phyloP scores from a whole-genome alignment of 2,797 vertebrate species.

The Podarcis siculus region DNA sequence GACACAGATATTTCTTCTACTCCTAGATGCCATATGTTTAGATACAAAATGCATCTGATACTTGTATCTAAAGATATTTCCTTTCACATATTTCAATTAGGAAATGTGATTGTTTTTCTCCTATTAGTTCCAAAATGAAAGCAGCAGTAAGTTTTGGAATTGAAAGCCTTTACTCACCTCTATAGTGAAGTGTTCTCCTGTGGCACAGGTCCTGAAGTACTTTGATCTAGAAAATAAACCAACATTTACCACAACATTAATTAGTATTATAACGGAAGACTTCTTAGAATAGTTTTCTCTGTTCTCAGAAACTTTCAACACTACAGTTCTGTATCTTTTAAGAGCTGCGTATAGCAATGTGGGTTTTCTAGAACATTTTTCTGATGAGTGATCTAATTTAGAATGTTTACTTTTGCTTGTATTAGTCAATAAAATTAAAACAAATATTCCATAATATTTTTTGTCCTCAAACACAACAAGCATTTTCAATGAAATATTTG shows the following conservation, averaged over 20 bases:
- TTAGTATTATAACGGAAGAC: neutral
- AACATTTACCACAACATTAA: conserved; percentile 18
- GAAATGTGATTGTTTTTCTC: neutral
- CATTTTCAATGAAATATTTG: too few relatives aligned
- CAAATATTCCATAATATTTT: too few relatives aligned
- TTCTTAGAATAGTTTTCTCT: neutral
- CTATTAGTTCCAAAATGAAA: neutral
- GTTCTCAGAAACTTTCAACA: neutral
- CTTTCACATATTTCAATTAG: neutral
- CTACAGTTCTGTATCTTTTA: neutral
- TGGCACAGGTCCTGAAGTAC: conserved; percentile 91
- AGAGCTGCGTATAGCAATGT: neutral
- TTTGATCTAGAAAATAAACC: conserved; percentile 86
- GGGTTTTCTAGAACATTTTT: too few relatives aligned
- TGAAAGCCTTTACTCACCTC: conserved; percentile 81
- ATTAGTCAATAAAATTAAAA: too few relatives aligned
- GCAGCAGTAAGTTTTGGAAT: neutral
- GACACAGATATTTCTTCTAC: neutral
- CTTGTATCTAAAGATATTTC: neutral
- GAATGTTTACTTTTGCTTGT: too few relatives aligned
- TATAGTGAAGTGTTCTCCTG: conserved; percentile 95
- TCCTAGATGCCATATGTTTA: neutral
- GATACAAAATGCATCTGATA: neutral
- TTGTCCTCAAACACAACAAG: too few relatives aligned
- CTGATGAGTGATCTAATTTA: too few relatives aligned